These are phyloP conservation scores for Araneus ventricosus DNA, from an alignment of 1,140 invertebrate genomes.

Conservation along the genomic window DNA sequence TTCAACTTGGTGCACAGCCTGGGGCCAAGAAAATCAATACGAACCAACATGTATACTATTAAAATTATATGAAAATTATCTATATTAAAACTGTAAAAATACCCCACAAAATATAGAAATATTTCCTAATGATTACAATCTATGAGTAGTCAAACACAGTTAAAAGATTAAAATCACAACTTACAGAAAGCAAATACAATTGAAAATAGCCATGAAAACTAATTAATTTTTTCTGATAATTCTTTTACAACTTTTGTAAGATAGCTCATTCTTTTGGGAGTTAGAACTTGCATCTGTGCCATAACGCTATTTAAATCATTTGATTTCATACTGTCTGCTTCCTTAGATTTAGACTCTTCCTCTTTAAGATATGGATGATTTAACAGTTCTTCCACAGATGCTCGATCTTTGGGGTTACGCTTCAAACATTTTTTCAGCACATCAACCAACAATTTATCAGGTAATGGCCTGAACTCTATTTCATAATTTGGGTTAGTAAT, in stretches of 20 bases:
- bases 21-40: no score
- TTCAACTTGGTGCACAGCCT: no score
- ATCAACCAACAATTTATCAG: conserved; percentile 79
- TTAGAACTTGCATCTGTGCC: conserved; percentile 59
- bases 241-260: conserved; percentile 55
- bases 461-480: conserved; percentile 87
- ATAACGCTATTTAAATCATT: conserved; percentile 39
- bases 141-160: not conserved
- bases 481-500: conserved; percentile 88
- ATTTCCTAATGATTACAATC: not conserved
- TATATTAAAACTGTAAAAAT: not conserved
- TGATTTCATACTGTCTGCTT: not conserved
- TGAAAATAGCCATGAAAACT: not conserved
- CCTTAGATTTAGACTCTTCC: not conserved
- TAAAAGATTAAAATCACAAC: not conserved
- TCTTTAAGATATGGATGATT: conserved; percentile 83
- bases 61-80: no score
- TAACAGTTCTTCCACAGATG: conserved; percentile 87
- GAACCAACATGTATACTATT: no score
- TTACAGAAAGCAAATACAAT: not conserved
- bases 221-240: conserved; percentile 37
- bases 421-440: conserved; percentile 84
- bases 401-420: conserved; percentile 85
- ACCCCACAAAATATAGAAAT: not conserved
- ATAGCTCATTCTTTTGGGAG: conserved; percentile 59